Percentiles rank a stretch among this genome's conserved stretches.
phyloP scores from a whole-genome alignment of 2,797 vertebrate species.

The Poecilia picta region DNA sequence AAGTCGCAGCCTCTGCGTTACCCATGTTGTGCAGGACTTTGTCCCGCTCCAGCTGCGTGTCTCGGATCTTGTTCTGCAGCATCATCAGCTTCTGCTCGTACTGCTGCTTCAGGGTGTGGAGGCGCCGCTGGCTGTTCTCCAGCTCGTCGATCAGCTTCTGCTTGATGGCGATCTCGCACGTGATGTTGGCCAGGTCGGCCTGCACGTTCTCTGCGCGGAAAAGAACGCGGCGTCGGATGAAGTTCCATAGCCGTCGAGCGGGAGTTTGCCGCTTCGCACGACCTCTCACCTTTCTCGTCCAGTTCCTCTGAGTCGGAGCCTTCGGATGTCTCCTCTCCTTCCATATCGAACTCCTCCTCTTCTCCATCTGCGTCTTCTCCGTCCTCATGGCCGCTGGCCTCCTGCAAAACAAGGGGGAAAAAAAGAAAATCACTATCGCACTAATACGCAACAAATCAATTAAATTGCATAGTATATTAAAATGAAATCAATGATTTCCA shows the following conservation, averaged over 20 bases:
- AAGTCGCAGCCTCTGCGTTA: constrained; percentile 43
- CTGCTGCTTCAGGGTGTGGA: constrained; percentile 94
- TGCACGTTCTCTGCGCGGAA: constrained; percentile 86
- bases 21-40: constrained; percentile 95
- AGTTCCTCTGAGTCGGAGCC: constrained; percentile 93
- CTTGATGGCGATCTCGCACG: constrained; percentile 98
- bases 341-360: constrained; percentile 90
- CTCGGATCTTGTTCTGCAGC: constrained; percentile 94
- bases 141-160: constrained; percentile 97
- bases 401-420: constrained; percentile 62
- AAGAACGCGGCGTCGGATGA: neutral
- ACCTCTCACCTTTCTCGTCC: constrained; percentile 91
- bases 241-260: neutral
- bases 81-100: constrained; percentile 97
- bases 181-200: constrained; percentile 96
- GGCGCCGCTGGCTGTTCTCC: constrained; percentile 94
- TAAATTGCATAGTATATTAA: too few species aligned
- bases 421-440: neutral
- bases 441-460: neutral
- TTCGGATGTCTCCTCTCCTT: constrained; percentile 91
- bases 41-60: constrained; percentile 96
- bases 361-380: constrained; percentile 91
- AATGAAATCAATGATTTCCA: too few species aligned
- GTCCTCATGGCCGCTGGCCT: constrained; percentile 90
- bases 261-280: accelerated